These are phyloP conservation scores for Aphelenchoides besseyi DNA, from an alignment of 1,140 invertebrate genomes.

Conservation along the genomic window DNA sequence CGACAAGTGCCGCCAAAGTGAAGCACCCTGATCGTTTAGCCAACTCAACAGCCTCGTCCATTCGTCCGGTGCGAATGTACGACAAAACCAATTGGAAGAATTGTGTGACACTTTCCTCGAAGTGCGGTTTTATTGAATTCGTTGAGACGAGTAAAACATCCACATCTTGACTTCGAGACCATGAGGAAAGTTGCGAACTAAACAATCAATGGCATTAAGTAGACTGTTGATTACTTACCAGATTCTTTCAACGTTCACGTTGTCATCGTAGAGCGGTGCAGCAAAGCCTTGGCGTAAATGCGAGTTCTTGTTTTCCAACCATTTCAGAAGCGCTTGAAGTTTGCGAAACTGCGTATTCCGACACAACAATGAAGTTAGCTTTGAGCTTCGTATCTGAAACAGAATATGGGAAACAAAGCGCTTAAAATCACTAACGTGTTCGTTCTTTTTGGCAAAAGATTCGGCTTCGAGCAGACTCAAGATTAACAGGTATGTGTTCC, in stretches of 20 bases:
- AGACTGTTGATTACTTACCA: neutral
- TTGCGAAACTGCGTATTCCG: neutral
- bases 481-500: neutral
- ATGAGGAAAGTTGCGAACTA: neutral
- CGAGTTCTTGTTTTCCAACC: conserved; percentile 8
- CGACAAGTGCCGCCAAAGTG: neutral
- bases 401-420: neutral
- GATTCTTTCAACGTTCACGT: neutral
- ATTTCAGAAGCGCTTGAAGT: neutral
- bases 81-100: conserved; percentile 10
- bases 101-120: neutral
- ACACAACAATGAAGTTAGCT: neutral
- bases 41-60: conserved; percentile 1
- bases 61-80: neutral
- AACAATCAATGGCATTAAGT: neutral
- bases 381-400: neutral
- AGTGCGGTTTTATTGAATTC: neutral
- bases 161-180: conserved; percentile 2
- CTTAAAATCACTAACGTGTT: neutral
- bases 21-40: conserved; percentile 5
- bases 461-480: conserved; percentile 3
- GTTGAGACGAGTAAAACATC: neutral
- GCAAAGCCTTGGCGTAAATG: neutral
- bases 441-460: neutral
- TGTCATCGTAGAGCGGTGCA: neutral